A percentile compares a stretch with the other conserved stretches of the same genome.
These are phyloP conservation scores for Bombus waltoni DNA, from an alignment of 1,140 invertebrate genomes.

Conservation along the genomic window DNA sequence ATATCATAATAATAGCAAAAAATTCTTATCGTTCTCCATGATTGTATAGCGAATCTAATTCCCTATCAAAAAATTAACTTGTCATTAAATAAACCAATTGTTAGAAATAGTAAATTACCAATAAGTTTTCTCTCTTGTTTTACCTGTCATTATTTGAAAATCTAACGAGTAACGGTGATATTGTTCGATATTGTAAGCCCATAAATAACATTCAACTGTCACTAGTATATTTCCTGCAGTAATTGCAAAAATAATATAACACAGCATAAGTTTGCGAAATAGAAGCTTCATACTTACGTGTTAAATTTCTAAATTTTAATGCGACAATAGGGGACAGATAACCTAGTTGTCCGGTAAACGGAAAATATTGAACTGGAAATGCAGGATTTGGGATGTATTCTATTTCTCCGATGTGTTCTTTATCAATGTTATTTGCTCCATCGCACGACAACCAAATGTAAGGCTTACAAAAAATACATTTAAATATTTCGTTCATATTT, in stretches of 20 bases:
- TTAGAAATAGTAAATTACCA: background rate
- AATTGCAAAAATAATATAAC: background rate
- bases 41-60: background rate
- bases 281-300: slow-evolving; percentile 78
- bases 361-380: slow-evolving; percentile 91
- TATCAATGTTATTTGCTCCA: slow-evolving; percentile 89
- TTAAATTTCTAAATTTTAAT: slow-evolving; percentile 88
- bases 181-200: slow-evolving; percentile 72
- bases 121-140: background rate
- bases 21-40: background rate
- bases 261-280: background rate
- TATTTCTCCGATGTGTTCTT: slow-evolving; percentile 88
- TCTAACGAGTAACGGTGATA: slow-evolving; percentile 60
- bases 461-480: slow-evolving; percentile 47
- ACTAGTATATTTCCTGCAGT: slow-evolving; percentile 69
- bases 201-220: slow-evolving; percentile 71
- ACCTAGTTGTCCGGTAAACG: slow-evolving; percentile 88
- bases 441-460: slow-evolving; percentile 91
- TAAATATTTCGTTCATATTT: background rate
- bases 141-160: slow-evolving; percentile 73
- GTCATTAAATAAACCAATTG: background rate
- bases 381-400: slow-evolving; percentile 88
- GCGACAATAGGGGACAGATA: slow-evolving; percentile 94
- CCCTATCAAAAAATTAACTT: background rate
- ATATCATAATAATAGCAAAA: background rate